Percentiles rank a stretch among this genome's conserved stretches.
These are phyloP conservation scores for Tetraneura akinire DNA, from an alignment of 1,140 invertebrate genomes.

Conservation along the genomic window DNA sequence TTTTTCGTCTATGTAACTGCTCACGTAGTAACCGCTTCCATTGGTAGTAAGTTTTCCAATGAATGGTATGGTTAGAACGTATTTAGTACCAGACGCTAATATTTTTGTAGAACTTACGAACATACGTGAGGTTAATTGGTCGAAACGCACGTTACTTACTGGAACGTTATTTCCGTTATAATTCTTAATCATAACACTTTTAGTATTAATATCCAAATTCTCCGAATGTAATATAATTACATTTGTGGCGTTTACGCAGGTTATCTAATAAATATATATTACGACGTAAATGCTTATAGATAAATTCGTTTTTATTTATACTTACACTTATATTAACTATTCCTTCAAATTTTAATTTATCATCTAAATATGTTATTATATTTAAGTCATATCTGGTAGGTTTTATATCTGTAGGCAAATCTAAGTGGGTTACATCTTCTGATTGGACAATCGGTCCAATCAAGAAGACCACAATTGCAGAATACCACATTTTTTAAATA, in stretches of 20 bases:
- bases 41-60: slow-evolving; percentile 66
- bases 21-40: slow-evolving; percentile 78
- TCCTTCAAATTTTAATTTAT: slow-evolving; percentile 67
- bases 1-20: slow-evolving; percentile 70
- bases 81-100: slow-evolving; percentile 62
- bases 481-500: too few species aligned
- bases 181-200: slow-evolving; percentile 60
- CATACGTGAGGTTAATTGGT: slow-evolving; percentile 68
- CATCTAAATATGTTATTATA: slow-evolving; percentile 64
- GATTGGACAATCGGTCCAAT: neutral
- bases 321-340: slow-evolving; percentile 65
- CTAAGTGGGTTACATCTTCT: slow-evolving; percentile 57
- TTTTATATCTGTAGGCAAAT: slow-evolving; percentile 66
- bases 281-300: too few species aligned
- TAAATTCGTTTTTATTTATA: slow-evolving; percentile 47
- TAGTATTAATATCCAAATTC: slow-evolving; percentile 63
- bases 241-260: slow-evolving; percentile 62
- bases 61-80: slow-evolving; percentile 70
- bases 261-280: slow-evolving; percentile 60
- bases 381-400: slow-evolving; percentile 71
- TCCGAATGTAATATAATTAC: slow-evolving; percentile 72
- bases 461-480: too few species aligned
- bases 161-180: slow-evolving; percentile 49
- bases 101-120: slow-evolving; percentile 64
- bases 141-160: slow-evolving; percentile 58